Evolutionary conservation across 2,888 invertebrate genomes (phyloP).

Genomic region (Aphodius sticticus): DNA sequence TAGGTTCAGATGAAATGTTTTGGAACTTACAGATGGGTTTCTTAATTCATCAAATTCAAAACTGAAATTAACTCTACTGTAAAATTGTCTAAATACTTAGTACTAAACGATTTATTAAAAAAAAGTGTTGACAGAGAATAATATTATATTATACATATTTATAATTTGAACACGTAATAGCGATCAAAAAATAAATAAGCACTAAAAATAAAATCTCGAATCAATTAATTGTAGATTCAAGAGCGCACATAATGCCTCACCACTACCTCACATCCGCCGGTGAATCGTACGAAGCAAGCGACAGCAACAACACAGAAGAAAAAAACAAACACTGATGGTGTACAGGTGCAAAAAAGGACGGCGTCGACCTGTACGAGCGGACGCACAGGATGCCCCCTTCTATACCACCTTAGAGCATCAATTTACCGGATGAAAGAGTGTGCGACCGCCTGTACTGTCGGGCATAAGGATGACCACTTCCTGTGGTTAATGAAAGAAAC

Average conservation of each 20-base stretch:
- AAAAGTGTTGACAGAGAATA: too few species aligned
- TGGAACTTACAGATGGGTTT: too few species aligned
- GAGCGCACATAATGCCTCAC: background rate
- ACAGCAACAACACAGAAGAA: background rate
- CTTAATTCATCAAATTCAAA: too few species aligned
- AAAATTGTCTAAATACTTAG: too few species aligned
- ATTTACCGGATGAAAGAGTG: slow-evolving; percentile 43
- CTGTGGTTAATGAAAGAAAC: background rate
- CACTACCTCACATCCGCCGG: background rate
- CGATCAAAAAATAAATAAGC: background rate
- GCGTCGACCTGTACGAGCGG: background rate
- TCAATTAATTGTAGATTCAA: background rate
- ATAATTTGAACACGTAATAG: too few species aligned
- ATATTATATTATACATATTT: too few species aligned
- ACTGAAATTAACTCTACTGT: too few species aligned
- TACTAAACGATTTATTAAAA: too few species aligned
- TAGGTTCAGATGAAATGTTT: too few species aligned
- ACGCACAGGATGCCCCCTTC: background rate
- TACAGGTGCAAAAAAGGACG: slow-evolving; percentile 4
- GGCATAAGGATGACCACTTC: slow-evolving; percentile 4
- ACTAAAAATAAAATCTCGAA: background rate
- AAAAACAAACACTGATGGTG: background rate
- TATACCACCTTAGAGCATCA: slow-evolving; percentile 21
- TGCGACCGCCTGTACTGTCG: slow-evolving; percentile 31
- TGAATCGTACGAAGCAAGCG: background rate